phyloP scores from a whole-genome alignment of 1,140 invertebrate species.

The Formica exsecta region DNA sequence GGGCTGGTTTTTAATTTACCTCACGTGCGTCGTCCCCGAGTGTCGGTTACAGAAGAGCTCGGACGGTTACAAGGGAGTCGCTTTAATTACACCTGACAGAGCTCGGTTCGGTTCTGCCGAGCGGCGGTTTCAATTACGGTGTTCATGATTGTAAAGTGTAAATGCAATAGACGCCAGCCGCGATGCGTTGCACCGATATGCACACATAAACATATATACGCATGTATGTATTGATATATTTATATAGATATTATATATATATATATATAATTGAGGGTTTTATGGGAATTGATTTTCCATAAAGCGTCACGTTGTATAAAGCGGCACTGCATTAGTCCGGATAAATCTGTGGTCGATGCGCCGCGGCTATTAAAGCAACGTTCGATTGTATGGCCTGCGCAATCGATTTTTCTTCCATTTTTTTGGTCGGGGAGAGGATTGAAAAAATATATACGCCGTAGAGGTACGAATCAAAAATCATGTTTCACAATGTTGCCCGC shows the following conservation, averaged over 20 bases:
- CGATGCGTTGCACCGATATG: not conserved
- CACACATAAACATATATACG: not conserved
- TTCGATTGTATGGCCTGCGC: slow-evolving; percentile 22
- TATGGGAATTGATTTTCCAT: slow-evolving; percentile 71
- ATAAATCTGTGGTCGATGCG: slow-evolving; percentile 40
- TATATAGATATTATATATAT: not conserved
- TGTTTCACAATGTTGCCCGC: slow-evolving; percentile 28
- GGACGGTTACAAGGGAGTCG: slow-evolving; percentile 39
- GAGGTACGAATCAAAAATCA: slow-evolving; percentile 12
- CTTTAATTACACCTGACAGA: slow-evolving; percentile 69
- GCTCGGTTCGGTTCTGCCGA: slow-evolving; percentile 63
- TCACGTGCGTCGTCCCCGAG: slow-evolving; percentile 27
- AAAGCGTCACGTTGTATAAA: slow-evolving; percentile 45
- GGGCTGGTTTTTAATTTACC: slow-evolving; percentile 40
- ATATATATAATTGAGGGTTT: slow-evolving; percentile 61
- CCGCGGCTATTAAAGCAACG: not conserved
- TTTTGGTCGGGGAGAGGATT: not conserved
- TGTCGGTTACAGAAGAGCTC: slow-evolving; percentile 56
- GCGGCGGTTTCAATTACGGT: slow-evolving; percentile 68
- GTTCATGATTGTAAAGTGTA: slow-evolving; percentile 66
- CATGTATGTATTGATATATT: not conserved
- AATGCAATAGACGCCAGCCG: slow-evolving; percentile 62
- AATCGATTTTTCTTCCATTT: slow-evolving; percentile 37
- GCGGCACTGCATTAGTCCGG: slow-evolving; percentile 53
- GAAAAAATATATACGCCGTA: slow-evolving; percentile 11